phyloP scores from a whole-genome alignment of 2,888 invertebrate species.

The Phyllotreta striolata region DNA sequence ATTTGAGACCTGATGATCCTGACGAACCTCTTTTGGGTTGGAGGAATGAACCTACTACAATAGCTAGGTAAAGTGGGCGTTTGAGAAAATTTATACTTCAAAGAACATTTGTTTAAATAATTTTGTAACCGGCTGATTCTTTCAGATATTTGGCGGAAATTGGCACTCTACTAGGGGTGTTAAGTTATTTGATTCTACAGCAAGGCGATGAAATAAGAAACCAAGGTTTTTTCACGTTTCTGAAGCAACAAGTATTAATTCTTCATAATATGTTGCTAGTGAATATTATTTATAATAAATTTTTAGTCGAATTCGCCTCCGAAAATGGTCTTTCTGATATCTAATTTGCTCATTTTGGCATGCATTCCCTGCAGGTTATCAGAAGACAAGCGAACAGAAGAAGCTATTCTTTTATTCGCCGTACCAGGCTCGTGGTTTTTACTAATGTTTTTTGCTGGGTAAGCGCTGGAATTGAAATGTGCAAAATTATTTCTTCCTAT shows the following conservation, averaged over 20 bases:
- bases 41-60: conserved; percentile 64
- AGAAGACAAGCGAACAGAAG: conserved; percentile 81
- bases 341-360: conserved; percentile 87
- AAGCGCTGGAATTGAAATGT: neutral
- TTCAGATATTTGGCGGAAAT: conserved; percentile 80
- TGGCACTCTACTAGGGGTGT: conserved; percentile 83
- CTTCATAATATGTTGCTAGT: neutral
- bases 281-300: conserved; percentile 39
- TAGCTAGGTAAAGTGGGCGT: conserved; percentile 55
- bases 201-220: conserved; percentile 95
- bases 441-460: conserved; percentile 99
- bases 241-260: conserved; percentile 84
- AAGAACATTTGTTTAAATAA: too few species aligned
- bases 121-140: neutral
- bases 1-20: conserved; percentile 80
- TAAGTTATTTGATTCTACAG: conserved; percentile 89
- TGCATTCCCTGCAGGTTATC: conserved; percentile 88
- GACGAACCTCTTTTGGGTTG: conserved; percentile 65
- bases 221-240: conserved; percentile 88
- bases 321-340: conserved; percentile 90
- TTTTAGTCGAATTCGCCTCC: conserved; percentile 90
- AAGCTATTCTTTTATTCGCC: conserved; percentile 89
- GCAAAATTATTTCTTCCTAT: conserved; percentile 9
- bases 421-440: conserved; percentile 98
- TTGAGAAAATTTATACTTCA: neutral